Conservation (phyloP, 2,888 invertebrate species). For the Lasioglossum oenotherae region DNA sequence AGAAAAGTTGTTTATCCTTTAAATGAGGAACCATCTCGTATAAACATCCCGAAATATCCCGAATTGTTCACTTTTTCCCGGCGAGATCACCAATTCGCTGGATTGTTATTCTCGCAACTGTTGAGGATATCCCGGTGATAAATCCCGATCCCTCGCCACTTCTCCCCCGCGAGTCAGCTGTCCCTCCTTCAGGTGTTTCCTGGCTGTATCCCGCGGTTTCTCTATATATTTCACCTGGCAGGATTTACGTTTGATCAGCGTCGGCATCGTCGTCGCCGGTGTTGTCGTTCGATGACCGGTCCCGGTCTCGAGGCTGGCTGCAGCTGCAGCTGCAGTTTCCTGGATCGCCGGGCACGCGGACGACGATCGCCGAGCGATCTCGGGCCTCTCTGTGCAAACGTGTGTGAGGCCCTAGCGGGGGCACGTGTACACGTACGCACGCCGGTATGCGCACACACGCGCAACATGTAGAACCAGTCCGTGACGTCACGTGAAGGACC, state of each 20-base stretch:
- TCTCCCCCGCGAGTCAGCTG: conserved; percentile 15
- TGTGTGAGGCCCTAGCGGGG: not conserved
- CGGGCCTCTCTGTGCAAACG: too few species aligned
- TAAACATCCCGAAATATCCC: too few species aligned
- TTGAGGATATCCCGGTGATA: conserved; percentile 40
- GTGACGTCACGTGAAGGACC: conserved; percentile 71
- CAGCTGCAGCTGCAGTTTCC: conserved; percentile 70
- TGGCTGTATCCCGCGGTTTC: conserved; percentile 46
- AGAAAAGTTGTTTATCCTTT: too few species aligned
- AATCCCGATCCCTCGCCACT: conserved; percentile 28
- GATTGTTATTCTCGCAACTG: conserved; percentile 38
- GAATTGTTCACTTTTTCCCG: too few species aligned
- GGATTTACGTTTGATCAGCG: conserved; percentile 63
- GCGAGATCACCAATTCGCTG: too few species aligned
- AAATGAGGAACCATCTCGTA: too few species aligned
- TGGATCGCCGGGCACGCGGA: conserved; percentile 63
- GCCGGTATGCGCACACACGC: conserved; percentile 33
- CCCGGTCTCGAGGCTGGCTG: conserved; percentile 46
- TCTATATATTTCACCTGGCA: conserved; percentile 65
- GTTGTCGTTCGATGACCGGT: conserved; percentile 58
- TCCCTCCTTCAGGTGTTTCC: conserved; percentile 44
- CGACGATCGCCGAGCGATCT: conserved; percentile 20
- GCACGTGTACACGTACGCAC: conserved; percentile 2
- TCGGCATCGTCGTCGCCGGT: conserved; percentile 29
- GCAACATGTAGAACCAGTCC: conserved; percentile 68